These are phyloP conservation scores for Tragelaphus imberbis DNA, from an alignment of 2,113 vertebrate species.

Conservation along the genomic window DNA sequence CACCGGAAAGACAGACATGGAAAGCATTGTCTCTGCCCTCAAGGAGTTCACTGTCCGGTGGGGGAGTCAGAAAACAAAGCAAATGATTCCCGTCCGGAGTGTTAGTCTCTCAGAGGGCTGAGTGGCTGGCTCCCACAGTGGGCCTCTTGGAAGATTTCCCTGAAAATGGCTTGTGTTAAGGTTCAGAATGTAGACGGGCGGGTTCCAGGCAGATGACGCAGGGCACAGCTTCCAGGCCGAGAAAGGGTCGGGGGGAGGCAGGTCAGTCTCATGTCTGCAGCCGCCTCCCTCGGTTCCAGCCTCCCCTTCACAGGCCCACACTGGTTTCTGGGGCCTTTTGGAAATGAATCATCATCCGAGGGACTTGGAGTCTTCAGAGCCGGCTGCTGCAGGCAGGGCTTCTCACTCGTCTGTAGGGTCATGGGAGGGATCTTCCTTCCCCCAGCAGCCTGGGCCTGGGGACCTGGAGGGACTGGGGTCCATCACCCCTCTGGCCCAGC, in stretches of 20 bases:
- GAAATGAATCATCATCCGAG: background rate
- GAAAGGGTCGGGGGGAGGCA: no score
- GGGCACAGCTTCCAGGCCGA: background rate
- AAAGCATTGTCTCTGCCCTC: background rate
- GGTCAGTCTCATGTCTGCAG: rapidly evolving
- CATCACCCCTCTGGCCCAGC: background rate
- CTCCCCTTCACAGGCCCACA: background rate
- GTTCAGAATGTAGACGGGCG: background rate
- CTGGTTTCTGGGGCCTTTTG: background rate
- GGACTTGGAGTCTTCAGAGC: background rate
- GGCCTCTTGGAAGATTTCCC: background rate
- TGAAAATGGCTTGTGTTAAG: background rate
- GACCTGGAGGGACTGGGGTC: background rate
- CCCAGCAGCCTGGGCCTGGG: background rate
- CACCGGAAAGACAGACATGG: background rate
- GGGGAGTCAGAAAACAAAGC: background rate
- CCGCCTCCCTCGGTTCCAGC: background rate
- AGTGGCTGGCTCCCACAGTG: background rate
- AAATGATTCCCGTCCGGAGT: background rate
- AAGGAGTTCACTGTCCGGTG: background rate
- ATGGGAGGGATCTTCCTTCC: background rate
- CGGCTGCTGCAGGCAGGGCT: background rate
- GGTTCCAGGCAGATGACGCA: background rate
- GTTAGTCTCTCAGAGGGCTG: background rate
- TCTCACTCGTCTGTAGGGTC: background rate